Evolutionary conservation across 1,140 invertebrate species (phyloP).

Genomic region (Xylocopa sonorina): DNA sequence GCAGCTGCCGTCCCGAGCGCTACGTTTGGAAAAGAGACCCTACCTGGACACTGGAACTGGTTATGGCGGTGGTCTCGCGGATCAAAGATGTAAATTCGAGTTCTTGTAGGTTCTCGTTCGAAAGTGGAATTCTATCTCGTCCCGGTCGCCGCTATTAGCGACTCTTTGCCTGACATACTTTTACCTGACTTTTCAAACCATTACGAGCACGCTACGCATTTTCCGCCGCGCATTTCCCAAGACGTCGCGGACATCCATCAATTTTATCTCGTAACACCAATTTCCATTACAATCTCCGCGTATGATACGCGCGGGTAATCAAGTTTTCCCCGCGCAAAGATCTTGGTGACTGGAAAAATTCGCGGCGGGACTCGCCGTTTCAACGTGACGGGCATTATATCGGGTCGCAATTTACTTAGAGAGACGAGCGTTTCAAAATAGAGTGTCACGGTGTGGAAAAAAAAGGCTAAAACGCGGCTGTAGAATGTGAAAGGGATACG

Average conservation of each 20-base stretch:
- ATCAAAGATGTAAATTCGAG: background rate
- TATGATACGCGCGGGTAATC: too few relatives aligned
- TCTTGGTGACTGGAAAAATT: too few relatives aligned
- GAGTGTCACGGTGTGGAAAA: background rate
- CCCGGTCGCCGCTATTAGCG: background rate
- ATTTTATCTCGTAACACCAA: too few relatives aligned
- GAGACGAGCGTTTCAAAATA: background rate
- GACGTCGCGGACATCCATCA: too few relatives aligned
- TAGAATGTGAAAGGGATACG: slow-evolving; percentile 44
- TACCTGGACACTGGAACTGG: background rate
- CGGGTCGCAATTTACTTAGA: slow-evolving; percentile 1
- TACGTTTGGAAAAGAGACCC: background rate
- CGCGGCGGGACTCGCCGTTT: too few relatives aligned
- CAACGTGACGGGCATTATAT: background rate
- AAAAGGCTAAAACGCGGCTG: background rate
- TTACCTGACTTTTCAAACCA: too few relatives aligned
- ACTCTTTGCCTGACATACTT: too few relatives aligned
- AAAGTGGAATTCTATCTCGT: background rate
- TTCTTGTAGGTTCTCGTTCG: background rate
- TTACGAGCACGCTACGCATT: too few relatives aligned
- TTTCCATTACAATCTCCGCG: too few relatives aligned
- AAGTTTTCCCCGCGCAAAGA: too few relatives aligned
- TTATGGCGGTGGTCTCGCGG: background rate
- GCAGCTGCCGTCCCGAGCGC: background rate
- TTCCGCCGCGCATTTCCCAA: too few relatives aligned